Evolutionary conservation across 2,888 invertebrate species (phyloP).

Genomic region (Torymus auratus): DNA sequence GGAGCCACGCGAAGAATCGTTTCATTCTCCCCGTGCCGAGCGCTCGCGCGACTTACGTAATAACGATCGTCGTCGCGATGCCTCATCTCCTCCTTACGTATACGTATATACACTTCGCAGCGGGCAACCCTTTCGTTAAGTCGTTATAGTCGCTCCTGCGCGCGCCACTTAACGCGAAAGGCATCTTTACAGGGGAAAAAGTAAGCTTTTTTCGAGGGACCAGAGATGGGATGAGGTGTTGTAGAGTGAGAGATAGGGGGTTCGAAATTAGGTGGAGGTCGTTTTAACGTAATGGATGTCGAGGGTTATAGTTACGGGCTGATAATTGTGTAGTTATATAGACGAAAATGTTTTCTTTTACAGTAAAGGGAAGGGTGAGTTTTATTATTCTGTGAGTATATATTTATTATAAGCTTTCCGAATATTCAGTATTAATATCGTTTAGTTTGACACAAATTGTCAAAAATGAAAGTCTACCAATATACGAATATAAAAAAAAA

Average conservation of each 20-base stretch:
- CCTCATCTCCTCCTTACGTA: constrained; percentile 40
- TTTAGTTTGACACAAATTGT: too few relatives aligned
- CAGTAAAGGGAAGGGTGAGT: too few relatives aligned
- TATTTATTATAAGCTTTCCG: too few relatives aligned
- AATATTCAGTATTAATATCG: too few relatives aligned
- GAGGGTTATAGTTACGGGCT: background rate
- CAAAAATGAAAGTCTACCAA: too few relatives aligned
- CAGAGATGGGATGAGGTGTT: too few relatives aligned
- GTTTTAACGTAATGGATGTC: background rate
- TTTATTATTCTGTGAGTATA: too few relatives aligned
- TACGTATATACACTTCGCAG: background rate
- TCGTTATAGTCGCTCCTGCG: constrained; percentile 47
- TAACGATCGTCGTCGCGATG: constrained; percentile 48
- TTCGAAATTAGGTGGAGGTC: background rate
- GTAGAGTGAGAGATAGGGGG: too few relatives aligned
- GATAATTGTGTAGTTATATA: too few relatives aligned
- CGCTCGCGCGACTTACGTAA: constrained; percentile 18
- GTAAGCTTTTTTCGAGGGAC: too few relatives aligned
- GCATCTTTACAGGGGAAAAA: constrained; percentile 12
- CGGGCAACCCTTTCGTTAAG: constrained; percentile 42
- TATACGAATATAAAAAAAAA: too few relatives aligned
- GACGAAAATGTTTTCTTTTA: background rate
- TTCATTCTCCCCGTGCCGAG: background rate
- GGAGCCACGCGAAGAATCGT: constrained; percentile 12
- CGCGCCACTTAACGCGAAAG: constrained; percentile 48